These are phyloP conservation scores for Acleris laterana DNA, from an alignment of 2,888 invertebrate species.

Conservation along the genomic window DNA sequence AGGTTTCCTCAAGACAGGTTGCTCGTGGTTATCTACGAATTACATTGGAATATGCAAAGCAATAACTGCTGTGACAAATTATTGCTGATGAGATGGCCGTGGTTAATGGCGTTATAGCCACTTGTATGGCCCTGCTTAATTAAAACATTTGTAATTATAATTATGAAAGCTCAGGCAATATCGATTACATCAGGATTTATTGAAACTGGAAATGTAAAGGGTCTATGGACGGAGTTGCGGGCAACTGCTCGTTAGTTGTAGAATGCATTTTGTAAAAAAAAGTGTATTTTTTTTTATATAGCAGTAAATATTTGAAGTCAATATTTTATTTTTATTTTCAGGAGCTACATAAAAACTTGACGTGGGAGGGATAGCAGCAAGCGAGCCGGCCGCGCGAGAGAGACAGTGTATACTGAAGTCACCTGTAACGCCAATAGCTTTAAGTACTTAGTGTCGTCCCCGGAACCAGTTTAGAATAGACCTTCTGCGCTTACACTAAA, in stretches of 20 bases:
- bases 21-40: too few species aligned
- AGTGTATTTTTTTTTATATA: too few species aligned
- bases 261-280: too few species aligned
- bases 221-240: too few species aligned
- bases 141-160: too few species aligned
- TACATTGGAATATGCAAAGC: background rate
- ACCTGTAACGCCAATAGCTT: conserved; percentile 68
- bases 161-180: too few species aligned
- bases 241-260: too few species aligned
- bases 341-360: conserved; percentile 39
- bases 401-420: conserved; percentile 54
- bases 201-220: too few species aligned
- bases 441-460: conserved; percentile 64
- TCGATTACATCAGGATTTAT: too few species aligned
- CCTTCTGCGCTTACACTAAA: background rate
- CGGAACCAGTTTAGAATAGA: conserved; percentile 38
- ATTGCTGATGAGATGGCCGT: background rate
- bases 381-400: conserved; percentile 41
- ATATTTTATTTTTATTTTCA: conserved; percentile 41
- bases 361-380: conserved; percentile 43
- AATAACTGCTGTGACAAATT: background rate
- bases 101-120: background rate
- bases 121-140: background rate
- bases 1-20: too few species aligned
- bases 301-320: too few species aligned